Base-by-base conservation (phyloP, 2,797 vertebrate genomes). In the Notoglanidium macrostoma region DNA sequence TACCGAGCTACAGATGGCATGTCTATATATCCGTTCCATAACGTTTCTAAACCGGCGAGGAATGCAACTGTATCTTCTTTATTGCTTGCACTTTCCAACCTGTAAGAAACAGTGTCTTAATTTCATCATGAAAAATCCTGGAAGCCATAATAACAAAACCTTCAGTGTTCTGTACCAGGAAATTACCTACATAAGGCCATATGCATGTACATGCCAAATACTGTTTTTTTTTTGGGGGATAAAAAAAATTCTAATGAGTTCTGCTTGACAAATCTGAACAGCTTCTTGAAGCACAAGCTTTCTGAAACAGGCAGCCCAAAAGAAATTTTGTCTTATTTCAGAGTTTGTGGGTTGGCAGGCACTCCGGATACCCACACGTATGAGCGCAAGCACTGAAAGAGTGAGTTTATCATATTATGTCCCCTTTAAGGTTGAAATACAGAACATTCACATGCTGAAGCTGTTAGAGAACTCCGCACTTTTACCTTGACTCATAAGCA, bases 1-100 rank as follows among this genome's bases (percentile, higher is more conserved):
- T 99, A 97, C 93, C 98, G 99, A 21, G 98, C 98, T 88, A 99
- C 98, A 51, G 96, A 95, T n/a, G 97, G 97, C 98, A 99, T 99
- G 88, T 98, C 97, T 92, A 99, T 97, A 93, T 97, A 97, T 84
- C 98, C 98, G 89, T 97, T 96, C 98, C 98, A 99, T 93, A 98
- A 93, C 81, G 92, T 95, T 91, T 96, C 96, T 91, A 99, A 92
- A 87, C 94, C 96, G 87, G 97, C 95, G 67, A 99, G 96, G 92
- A 99, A 99, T 19, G 95, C 92, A 5, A 95, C 94, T 90, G 98
- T 97, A 91, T 98, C 98, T 88, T 98, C 97, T 94, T 96, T 95
- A 84, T 95, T 96, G 88, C 95, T 93, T 70, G 93, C 89, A 4
- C 94, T 96, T 90, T 97, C 97, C 83, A 94, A 95, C 92, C 98